Evolutionary conservation across 2,113 vertebrate genomes (phyloP).

Genomic region (Jaculus jaculus): DNA sequence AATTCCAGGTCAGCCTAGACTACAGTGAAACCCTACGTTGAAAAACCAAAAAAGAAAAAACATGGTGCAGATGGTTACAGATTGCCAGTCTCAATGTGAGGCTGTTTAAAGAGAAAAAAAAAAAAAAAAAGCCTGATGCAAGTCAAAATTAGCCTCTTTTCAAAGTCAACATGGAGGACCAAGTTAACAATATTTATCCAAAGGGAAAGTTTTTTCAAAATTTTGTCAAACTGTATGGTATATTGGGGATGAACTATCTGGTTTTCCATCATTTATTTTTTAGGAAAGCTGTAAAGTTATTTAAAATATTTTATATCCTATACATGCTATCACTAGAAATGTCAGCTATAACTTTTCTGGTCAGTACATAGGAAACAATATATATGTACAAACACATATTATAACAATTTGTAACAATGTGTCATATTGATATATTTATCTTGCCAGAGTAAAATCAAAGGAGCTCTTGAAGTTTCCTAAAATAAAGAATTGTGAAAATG

Average conservation of each 20-base stretch:
- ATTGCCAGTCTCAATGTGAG: not conserved
- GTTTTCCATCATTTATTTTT: not conserved
- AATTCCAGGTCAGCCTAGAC: no score
- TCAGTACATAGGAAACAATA: slow-evolving; percentile 18
- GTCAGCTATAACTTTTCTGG: not conserved
- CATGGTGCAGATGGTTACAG: not conserved
- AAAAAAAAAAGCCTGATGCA: not conserved
- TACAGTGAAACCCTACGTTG: no score
- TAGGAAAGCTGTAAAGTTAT: not conserved
- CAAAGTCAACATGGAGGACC: not conserved
- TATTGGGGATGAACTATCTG: not conserved
- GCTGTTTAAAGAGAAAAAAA: not conserved
- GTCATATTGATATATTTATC: not conserved
- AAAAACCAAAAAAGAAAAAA: no score
- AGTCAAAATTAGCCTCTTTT: not conserved
- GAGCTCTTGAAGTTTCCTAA: not conserved
- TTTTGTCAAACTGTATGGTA: not conserved
- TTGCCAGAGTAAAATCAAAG: not conserved
- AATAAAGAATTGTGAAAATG: slow-evolving; percentile 34
- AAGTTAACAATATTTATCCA: not conserved
- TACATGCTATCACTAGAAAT: not conserved
- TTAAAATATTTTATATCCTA: not conserved
- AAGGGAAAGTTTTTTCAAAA: not conserved
- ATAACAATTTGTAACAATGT: not conserved
- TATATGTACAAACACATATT: not conserved